Base-by-base conservation (phyloP, 2,888 invertebrate species). In the Oxytorus armatus region DNA sequence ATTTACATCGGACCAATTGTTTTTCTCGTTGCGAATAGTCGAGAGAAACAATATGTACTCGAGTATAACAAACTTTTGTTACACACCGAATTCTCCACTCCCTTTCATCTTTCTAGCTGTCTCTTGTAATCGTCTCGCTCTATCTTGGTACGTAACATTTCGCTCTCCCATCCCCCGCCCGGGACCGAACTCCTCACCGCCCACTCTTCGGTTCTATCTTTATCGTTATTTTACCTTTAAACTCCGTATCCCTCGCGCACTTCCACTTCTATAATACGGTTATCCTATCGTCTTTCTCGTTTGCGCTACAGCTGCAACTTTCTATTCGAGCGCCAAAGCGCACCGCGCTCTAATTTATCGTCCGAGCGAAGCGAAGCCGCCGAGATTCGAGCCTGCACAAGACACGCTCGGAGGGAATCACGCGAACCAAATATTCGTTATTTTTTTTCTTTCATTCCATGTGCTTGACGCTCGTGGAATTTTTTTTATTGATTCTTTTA, bases 261-360 rank as follows among this genome's bases (percentile, higher is more conserved):
- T 61, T 49, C 36, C 42, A 33, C 78, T 53, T 53, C 57, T 8
- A 33, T 74, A 25, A 1, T 8, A 36, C 3, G n/a, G 59, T n/a
- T 53, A 29, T 42, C 36, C 39, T 33, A 42, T 53, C 21, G 10
- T 36, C 69, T 77, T 72, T 73, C 68, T 81, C 57, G 61, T 55
- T 49, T 59, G 36, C 66, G 65, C 75, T 77, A 70, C 79, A 76
- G 73, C 79, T 82, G 86, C 84, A 85, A 88, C 88, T 88, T 88
- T 88, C 88, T 88, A 88, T 87, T 88, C 87, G 83, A 77, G 79
- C 77, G 65, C 79, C 69, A 66, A 68, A 55, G 73, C 70, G 53
- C 80, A 77, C 74, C 59, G 82, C 82, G 84, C 82, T 87, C 85
- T 87, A 87, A 88, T 87, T 88, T 88, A 87, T 87, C 82, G 84